A percentile compares a stretch with the other conserved stretches of the same genome.
These are phyloP conservation scores for Aurelia sp. DNA, from an alignment of 30 jellyfish, hydroid and myxozoan genomes.

Conservation along the genomic window DNA sequence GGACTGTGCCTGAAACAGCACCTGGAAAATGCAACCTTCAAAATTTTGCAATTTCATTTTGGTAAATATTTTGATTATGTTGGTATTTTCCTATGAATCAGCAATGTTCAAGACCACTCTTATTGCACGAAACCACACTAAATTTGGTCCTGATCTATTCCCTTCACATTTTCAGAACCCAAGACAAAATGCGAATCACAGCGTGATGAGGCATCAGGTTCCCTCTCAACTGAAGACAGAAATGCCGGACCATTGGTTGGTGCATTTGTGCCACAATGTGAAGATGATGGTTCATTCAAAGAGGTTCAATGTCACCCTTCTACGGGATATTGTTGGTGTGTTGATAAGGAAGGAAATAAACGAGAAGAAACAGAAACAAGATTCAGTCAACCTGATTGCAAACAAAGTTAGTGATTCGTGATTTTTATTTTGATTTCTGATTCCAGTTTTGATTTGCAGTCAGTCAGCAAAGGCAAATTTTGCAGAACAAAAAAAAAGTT, in stretches of 20 bases:
- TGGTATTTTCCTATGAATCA: too few species aligned
- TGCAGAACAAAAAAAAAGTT: too few species aligned
- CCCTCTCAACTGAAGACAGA: background rate
- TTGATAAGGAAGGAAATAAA: constrained; percentile 21
- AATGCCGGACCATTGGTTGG: constrained; percentile 18
- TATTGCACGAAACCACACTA: too few species aligned
- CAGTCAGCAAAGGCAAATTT: too few species aligned
- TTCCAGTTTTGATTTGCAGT: background rate
- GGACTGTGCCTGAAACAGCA: too few species aligned
- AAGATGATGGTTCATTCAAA: constrained; percentile 23
- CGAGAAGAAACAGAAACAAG: constrained; percentile 14
- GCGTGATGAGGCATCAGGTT: background rate
- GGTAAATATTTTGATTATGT: too few species aligned
- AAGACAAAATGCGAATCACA: background rate
- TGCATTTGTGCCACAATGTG: constrained; percentile 60
- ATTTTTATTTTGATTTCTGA: background rate
- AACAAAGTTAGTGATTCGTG: constrained; percentile 7
- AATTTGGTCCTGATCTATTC: too few species aligned
- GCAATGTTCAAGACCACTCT: too few species aligned
- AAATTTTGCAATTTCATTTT: too few species aligned
- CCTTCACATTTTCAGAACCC: background rate
- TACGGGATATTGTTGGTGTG: constrained; percentile 35
- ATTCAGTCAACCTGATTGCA: constrained; percentile 16
- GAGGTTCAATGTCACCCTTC: constrained; percentile 14
- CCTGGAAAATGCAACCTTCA: too few species aligned